Evolutionary conservation across 2,797 vertebrate species (phyloP).

Genomic region (Sphenodon punctatus): DNA sequence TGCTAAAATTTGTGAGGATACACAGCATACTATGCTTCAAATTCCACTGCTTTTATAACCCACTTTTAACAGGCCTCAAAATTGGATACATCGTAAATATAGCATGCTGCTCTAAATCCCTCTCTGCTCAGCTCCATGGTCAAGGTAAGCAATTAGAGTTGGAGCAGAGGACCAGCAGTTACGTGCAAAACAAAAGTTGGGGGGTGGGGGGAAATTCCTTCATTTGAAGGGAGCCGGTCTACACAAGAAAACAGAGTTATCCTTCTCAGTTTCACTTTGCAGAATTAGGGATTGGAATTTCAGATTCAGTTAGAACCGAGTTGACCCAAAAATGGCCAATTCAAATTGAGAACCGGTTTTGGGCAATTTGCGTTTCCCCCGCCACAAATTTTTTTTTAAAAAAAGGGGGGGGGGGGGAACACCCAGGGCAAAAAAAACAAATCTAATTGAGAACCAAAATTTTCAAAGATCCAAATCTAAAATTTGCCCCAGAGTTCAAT

Average conservation of each 20-base stretch:
- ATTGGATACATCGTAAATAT: background rate
- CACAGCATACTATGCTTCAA: background rate
- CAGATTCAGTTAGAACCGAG: no score
- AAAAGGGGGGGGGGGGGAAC: no score
- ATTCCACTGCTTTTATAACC: background rate
- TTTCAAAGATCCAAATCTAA: no score
- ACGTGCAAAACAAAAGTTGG: conserved; percentile 11
- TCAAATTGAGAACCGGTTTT: no score
- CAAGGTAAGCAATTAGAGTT: background rate
- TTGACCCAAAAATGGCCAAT: no score
- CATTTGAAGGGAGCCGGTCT: conserved; percentile 18
- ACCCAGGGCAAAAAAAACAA: no score
- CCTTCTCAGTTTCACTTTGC: conserved; percentile 45
- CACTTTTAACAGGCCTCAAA: background rate
- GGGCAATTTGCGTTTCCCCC: no score
- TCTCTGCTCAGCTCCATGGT: background rate
- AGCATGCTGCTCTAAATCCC: background rate
- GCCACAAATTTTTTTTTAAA: no score
- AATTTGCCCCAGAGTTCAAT: no score
- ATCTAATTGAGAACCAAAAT: no score
- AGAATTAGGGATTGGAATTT: no score
- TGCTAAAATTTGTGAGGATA: no score
- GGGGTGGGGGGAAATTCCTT: conserved; percentile 43
- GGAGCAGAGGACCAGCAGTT: background rate
- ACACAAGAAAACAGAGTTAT: conserved; percentile 6